Conservation (phyloP, 1,140 invertebrate species). For the Diprion similis region DNA sequence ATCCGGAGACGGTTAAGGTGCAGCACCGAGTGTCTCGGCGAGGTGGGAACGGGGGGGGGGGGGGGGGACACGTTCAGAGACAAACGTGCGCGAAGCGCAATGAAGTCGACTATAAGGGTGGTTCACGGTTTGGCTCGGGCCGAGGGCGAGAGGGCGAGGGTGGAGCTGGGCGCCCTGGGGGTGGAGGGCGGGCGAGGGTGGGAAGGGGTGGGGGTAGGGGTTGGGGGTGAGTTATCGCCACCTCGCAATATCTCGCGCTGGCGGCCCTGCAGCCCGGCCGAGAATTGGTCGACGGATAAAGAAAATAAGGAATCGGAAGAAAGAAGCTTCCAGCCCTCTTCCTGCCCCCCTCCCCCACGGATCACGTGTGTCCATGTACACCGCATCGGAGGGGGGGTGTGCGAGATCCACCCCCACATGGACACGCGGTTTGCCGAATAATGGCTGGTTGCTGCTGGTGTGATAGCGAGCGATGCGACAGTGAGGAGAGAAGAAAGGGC, state of each 20-base stretch:
- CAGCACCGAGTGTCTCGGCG: not conserved
- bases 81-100: constrained; percentile 46
- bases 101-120: constrained; percentile 48
- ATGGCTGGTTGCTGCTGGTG: not conserved
- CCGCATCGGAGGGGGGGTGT: not conserved
- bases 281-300: constrained; percentile 12
- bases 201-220: not conserved
- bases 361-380: too few species aligned
- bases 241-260: constrained; percentile 9
- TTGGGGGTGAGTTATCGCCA: constrained; percentile 9
- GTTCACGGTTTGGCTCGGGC: constrained; percentile 16
- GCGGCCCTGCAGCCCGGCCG: not conserved
- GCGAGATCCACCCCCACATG: not conserved
- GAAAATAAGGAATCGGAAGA: constrained; percentile 13
- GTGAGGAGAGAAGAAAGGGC: not conserved
- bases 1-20: constrained; percentile 10
- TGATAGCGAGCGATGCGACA: not conserved
- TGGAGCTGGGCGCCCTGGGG: not conserved
- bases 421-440: not conserved
- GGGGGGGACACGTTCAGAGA: constrained; percentile 43
- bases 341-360: not conserved
- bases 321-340: not conserved
- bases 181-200: not conserved
- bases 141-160: not conserved
- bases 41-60: constrained; percentile 28